Evolutionary conservation across 2,113 vertebrate genomes (phyloP), one percentile per base, ranked within the genome.

Genomic region (Aspidoscelis tigris): DNA sequence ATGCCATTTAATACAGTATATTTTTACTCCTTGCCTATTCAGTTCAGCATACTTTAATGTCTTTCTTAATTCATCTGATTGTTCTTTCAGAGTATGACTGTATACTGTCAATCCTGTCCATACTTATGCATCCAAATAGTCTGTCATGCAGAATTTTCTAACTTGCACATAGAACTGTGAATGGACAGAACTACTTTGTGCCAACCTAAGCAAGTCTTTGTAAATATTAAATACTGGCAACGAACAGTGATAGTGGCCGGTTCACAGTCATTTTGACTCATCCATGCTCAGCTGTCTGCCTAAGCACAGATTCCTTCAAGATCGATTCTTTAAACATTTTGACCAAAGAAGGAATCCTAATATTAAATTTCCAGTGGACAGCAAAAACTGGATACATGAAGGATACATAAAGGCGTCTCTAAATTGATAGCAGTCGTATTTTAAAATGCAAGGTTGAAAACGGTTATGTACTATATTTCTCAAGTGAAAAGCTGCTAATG

Each of bases 401-500:
- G 50, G 53, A 69, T n/a, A 75, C 65, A 83, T 26, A 21, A 71
- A 91, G 90, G 70, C 50, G 66, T 89, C 69, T 82, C 84, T 85
- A 84, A 88, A 78, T 6, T 53, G 69, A 66, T 88, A 80, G 73
- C 71, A 82, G 41, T 87, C 78, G 84, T 80, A 69, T 82, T 78
- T 90, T 68, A 86, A 85, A 33, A 79, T 73, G 10, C 81, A 75
- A 64, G 53, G 82, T 85, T 79, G 84, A 89, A 92, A 61, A 18
- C 14, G 58, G 18, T 14, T 61, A 61, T 61, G 58, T 12, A 33
- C 33, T 33, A 33, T 91, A 89, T 78, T 61, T 69, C 61, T 76
- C 2, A 87, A 86, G 85, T 18, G 61, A 86, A 87, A 91, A 81
- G 26, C 71, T 84, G 80, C 76, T 43, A 80, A 33, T 72, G 65